Percentiles rank a stretch among this genome's conserved stretches.
Evolutionary conservation across 2,797 vertebrate species (phyloP).

Genomic region (Sciurus vulgaris): DNA sequence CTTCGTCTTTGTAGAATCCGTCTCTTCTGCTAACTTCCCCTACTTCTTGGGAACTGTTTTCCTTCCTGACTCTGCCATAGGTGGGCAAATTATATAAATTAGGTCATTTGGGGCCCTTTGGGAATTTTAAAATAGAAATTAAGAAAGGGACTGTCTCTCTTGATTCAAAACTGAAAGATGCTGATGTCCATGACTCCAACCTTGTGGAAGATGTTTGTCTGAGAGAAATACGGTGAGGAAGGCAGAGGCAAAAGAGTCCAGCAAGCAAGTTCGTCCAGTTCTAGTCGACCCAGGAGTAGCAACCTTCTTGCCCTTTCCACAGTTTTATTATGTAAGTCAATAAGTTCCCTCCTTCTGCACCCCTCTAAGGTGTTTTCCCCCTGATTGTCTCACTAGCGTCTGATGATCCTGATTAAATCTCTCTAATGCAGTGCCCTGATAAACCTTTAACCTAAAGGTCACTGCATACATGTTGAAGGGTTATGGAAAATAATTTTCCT

Average conservation of each 20-base stretch:
- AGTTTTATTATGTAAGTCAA: neutral
- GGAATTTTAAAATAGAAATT: neutral
- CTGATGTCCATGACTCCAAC: neutral
- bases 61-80: neutral
- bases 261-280: neutral
- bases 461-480: neutral
- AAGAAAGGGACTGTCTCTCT: neutral
- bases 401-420: neutral
- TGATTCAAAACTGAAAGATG: neutral
- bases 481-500: no score
- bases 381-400: conserved; percentile 10
- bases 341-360: neutral
- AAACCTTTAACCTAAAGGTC: neutral
- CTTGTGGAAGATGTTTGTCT: neutral
- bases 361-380: neutral
- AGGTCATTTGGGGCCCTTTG: neutral
- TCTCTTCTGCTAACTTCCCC: neutral
- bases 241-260: neutral
- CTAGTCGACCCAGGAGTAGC: neutral
- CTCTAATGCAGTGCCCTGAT: neutral
- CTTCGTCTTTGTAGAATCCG: neutral
- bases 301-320: neutral
- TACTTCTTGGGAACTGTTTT: neutral
- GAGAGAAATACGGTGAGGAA: neutral
- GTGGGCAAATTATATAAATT: conserved; percentile 3